These are phyloP conservation scores for Piprites chloris DNA, from an alignment of 2,113 vertebrate species.

Conservation along the genomic window DNA sequence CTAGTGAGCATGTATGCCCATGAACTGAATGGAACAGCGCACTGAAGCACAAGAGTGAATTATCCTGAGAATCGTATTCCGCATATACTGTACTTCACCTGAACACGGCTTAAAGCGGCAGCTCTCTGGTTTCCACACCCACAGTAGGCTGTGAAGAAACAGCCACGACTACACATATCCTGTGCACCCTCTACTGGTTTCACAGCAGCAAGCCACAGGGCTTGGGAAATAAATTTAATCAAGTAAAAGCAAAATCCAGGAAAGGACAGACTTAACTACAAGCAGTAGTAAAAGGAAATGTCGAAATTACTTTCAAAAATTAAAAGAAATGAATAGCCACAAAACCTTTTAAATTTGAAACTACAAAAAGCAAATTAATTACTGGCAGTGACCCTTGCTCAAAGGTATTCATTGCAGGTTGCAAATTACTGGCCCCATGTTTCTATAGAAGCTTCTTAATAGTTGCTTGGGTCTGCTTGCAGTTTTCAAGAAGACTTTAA, in stretches of 20 bases:
- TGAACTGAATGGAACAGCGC: fast-evolving
- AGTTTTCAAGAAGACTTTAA: background rate
- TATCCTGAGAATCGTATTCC: background rate
- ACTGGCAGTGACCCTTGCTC: background rate
- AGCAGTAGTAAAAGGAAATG: background rate
- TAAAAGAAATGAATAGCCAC: background rate
- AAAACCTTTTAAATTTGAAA: background rate
- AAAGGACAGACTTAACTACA: background rate
- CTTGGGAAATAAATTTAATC: background rate
- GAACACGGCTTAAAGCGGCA: background rate
- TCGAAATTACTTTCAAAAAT: background rate
- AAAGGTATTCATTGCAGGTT: background rate
- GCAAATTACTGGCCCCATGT: background rate
- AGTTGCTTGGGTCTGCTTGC: background rate
- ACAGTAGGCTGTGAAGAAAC: background rate
- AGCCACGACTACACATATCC: background rate
- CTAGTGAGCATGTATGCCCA: fast-evolving
- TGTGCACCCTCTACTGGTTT: conserved; percentile 52
- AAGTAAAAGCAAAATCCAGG: background rate
- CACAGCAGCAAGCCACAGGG: background rate
- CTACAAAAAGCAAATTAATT: background rate
- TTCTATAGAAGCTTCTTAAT: background rate
- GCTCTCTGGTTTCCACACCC: background rate
- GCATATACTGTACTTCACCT: background rate
- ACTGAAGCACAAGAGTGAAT: background rate